phyloP scores from a whole-genome alignment of 2,888 invertebrate species.

The Plebejus anna region DNA sequence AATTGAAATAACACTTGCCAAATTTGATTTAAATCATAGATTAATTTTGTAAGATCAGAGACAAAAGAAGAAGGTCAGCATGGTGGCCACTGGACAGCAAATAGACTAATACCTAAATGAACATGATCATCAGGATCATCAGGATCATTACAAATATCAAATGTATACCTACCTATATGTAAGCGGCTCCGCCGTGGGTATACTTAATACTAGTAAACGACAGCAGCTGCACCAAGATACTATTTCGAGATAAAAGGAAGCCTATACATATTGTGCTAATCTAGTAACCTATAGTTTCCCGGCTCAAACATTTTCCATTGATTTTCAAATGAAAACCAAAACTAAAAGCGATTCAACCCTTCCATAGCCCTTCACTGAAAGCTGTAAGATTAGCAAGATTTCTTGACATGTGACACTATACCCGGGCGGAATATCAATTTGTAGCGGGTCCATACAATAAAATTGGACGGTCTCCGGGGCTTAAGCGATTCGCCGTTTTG shows the following conservation, averaged over 20 bases:
- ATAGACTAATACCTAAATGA: no score
- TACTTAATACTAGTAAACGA: no score
- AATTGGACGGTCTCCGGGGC: slow-evolving; percentile 79
- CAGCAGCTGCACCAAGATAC: no score
- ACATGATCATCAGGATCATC: no score
- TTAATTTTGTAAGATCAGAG: not conserved
- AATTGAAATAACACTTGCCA: not conserved
- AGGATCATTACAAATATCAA: no score
- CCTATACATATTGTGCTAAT: no score
- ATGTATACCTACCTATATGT: no score
- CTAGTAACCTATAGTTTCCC: no score
- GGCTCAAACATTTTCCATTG: not conserved
- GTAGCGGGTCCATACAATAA: slow-evolving; percentile 76
- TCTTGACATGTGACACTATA: slow-evolving; percentile 49
- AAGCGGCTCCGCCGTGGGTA: no score
- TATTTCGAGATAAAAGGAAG: no score
- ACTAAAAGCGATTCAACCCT: not conserved
- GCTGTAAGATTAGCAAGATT: slow-evolving; percentile 21
- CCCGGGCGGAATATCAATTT: slow-evolving; percentile 77
- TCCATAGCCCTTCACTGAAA: slow-evolving; percentile 45
- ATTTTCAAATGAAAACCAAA: not conserved
- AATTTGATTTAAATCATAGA: not conserved
- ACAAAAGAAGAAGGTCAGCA: no score
- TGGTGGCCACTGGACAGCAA: no score
- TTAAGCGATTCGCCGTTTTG: slow-evolving; percentile 81